phyloP scores from a whole-genome alignment of 2,888 invertebrate genomes.

The Synergus japonicus region DNA sequence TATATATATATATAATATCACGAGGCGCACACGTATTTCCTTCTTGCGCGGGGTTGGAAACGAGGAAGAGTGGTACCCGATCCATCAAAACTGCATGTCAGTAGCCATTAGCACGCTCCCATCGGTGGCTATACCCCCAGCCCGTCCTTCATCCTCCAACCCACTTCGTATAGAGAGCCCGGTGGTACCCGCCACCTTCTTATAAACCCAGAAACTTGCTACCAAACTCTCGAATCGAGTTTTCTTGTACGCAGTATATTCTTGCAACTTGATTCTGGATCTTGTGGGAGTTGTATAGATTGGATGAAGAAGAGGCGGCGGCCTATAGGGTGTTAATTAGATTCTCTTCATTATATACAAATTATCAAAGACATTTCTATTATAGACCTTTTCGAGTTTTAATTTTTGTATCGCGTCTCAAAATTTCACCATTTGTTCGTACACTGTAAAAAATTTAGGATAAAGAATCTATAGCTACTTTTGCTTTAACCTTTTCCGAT shows the following conservation, averaged over 20 bases:
- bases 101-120: constrained; percentile 83
- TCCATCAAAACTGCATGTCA: constrained; percentile 83
- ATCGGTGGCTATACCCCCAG: constrained; percentile 67
- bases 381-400: too few relatives aligned
- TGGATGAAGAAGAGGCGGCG: neutral
- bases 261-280: neutral
- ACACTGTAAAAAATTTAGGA: too few relatives aligned
- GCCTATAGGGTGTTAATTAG: neutral
- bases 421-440: too few relatives aligned
- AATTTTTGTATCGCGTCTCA: too few relatives aligned
- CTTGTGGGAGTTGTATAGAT: neutral
- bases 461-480: neutral
- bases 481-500: neutral
- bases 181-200: constrained; percentile 42
- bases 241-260: constrained; percentile 44
- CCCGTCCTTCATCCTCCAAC: constrained; percentile 57
- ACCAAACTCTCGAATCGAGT: constrained; percentile 50
- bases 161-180: constrained; percentile 47
- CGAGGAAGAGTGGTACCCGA: constrained; percentile 75
- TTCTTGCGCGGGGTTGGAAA: constrained; percentile 59
- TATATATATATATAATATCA: constrained; percentile 33
- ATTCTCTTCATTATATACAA: neutral
- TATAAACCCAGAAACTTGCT: constrained; percentile 43
- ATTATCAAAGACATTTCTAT: neutral
- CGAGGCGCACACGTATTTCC: constrained; percentile 60